A percentile compares a stretch with the other conserved stretches of the same genome.
phyloP scores from a whole-genome alignment of 2,888 invertebrate species.

The Melipona beecheii region DNA sequence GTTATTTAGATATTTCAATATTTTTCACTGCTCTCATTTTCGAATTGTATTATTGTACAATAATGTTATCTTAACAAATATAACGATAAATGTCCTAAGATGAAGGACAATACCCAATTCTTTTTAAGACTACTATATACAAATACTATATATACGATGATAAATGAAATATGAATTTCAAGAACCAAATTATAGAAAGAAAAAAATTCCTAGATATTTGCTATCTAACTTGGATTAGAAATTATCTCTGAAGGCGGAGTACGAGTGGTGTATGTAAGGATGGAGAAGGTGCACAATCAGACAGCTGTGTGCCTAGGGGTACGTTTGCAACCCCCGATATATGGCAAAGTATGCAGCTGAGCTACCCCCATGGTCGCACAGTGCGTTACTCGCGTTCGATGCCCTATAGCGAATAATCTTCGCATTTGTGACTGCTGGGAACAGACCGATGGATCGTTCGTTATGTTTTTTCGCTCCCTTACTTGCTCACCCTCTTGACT shows the following conservation, averaged over 20 bases:
- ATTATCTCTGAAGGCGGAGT: slow-evolving; percentile 18
- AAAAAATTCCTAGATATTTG: not conserved
- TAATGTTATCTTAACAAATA: no score
- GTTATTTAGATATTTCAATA: no score
- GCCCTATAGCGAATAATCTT: slow-evolving; percentile 66
- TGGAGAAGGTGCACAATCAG: slow-evolving; percentile 67
- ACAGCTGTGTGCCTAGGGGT: slow-evolving; percentile 77
- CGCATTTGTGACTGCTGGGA: slow-evolving; percentile 43
- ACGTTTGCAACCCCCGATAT: slow-evolving; percentile 70
- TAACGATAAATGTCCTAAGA: no score
- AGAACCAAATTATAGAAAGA: no score
- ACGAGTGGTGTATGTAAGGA: slow-evolving; percentile 29
- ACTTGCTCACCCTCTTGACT: not conserved
- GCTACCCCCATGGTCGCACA: slow-evolving; percentile 67
- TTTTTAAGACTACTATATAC: no score
- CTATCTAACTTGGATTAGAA: not conserved
- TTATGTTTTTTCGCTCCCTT: slow-evolving; percentile 21
- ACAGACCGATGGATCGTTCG: slow-evolving; percentile 36
- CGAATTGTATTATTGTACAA: no score
- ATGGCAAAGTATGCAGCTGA: slow-evolving; percentile 75
- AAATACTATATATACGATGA: no score
- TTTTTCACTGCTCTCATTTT: no score
- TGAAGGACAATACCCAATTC: no score
- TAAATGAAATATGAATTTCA: no score
- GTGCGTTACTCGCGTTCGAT: slow-evolving; percentile 52